These are phyloP conservation scores for Slavum lentiscoides DNA, from an alignment of 2,888 invertebrate genomes.

Conservation along the genomic window DNA sequence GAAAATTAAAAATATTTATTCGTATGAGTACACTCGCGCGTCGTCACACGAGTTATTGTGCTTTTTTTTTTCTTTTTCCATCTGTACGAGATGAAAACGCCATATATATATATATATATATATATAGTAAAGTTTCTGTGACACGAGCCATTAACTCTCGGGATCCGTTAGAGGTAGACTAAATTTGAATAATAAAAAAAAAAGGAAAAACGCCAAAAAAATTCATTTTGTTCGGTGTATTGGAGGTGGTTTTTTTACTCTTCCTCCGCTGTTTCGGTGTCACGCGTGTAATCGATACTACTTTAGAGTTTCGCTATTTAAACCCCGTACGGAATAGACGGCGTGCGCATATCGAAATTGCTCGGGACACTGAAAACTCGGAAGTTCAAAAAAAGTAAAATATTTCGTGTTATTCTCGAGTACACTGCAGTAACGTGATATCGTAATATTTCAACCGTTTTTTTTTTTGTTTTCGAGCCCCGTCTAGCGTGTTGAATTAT, in stretches of 20 bases:
- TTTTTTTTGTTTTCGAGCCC: no score
- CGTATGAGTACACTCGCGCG: background rate
- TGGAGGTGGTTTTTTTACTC: background rate
- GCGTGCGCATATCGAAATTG: no score
- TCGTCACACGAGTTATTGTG: slow-evolving; percentile 33
- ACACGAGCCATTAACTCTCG: background rate
- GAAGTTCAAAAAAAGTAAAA: no score
- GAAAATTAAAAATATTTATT: no score
- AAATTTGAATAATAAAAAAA: slow-evolving; percentile 1
- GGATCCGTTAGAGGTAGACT: background rate
- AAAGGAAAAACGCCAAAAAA: background rate
- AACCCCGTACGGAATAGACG: no score
- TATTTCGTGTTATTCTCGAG: no score
- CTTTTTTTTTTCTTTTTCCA: background rate
- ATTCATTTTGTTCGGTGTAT: background rate
- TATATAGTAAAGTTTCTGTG: background rate
- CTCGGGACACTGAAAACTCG: no score
- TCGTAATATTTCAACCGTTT: no score
- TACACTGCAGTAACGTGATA: no score
- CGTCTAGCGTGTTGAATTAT: no score
- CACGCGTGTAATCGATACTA: slow-evolving; percentile 18
- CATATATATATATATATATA: no score
- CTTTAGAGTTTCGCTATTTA: no score
- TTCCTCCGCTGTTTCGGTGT: background rate
- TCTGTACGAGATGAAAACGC: background rate